Conservation (phyloP, 2,888 invertebrate species). For the Sussaba pulchella region DNA sequence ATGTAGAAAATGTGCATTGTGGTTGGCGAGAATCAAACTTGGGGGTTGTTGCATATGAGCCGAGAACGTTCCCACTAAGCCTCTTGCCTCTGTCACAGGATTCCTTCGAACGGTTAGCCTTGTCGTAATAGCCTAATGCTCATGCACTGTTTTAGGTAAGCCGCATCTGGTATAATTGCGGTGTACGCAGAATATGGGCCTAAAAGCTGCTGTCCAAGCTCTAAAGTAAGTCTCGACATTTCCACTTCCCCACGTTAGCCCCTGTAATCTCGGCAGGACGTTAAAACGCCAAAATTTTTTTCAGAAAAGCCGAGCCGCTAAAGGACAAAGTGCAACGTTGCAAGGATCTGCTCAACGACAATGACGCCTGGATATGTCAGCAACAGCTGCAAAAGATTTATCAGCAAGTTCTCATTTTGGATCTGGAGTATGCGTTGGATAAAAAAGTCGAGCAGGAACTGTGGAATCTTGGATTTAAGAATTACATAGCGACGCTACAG, state of each 20-base stretch:
- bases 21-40: too few species aligned
- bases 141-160: conserved; percentile 70
- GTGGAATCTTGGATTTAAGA: conserved; percentile 95
- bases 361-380: conserved; percentile 85
- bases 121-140: background rate
- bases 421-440: conserved; percentile 94
- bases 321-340: conserved; percentile 89
- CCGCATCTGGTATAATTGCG: conserved; percentile 70
- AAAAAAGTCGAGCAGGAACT: conserved; percentile 95
- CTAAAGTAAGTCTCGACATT: conserved; percentile 86
- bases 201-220: conserved; percentile 91
- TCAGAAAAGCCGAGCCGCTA: conserved; percentile 90
- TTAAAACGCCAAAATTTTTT: background rate
- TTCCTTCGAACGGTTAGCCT: conserved; percentile 14
- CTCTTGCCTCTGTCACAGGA: too few species aligned
- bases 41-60: too few species aligned
- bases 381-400: conserved; percentile 84
- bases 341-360: conserved; percentile 85
- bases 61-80: too few species aligned
- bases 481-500: conserved; percentile 93
- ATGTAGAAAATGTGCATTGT: too few species aligned
- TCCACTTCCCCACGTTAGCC: background rate
- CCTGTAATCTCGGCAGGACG: too few species aligned
- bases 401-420: conserved; percentile 88
- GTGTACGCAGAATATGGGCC: conserved; percentile 87